Evolutionary conservation across 2,888 invertebrate genomes (phyloP).

Genomic region (Venustoraphidia nigricollis): DNA sequence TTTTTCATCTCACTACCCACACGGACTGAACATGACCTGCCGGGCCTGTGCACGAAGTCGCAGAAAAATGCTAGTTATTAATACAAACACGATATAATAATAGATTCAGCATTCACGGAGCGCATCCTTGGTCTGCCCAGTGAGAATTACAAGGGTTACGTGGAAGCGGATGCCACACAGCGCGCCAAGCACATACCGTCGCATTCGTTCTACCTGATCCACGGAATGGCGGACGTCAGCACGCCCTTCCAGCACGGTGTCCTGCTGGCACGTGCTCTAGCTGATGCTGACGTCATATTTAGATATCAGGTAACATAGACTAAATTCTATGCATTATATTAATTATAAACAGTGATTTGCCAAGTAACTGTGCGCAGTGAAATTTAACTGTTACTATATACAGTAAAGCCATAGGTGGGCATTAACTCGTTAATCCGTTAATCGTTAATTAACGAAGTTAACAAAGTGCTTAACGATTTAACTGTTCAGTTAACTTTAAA

Average conservation of each 20-base stretch:
- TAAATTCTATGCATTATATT: too few species aligned
- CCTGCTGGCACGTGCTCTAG: constrained; percentile 73
- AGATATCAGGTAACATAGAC: constrained; percentile 62
- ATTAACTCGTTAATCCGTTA: too few species aligned
- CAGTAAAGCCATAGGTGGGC: too few species aligned
- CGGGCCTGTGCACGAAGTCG: too few species aligned
- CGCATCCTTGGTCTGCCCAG: constrained; percentile 76
- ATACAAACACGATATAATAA: constrained; percentile 10
- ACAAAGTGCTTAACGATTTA: too few species aligned
- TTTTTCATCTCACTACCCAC: too few species aligned
- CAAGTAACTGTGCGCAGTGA: too few species aligned
- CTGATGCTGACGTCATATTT: constrained; percentile 77
- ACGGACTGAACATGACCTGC: too few species aligned
- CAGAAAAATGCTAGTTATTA: not conserved
- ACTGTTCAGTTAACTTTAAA: too few species aligned
- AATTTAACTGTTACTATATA: too few species aligned
- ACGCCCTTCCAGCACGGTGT: constrained; percentile 90
- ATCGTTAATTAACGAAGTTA: too few species aligned
- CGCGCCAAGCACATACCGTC: constrained; percentile 77
- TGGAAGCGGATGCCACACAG: constrained; percentile 81
- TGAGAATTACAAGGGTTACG: constrained; percentile 81
- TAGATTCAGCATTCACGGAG: constrained; percentile 94
- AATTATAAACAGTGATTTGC: too few species aligned
- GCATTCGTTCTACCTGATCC: constrained; percentile 76
- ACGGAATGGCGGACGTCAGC: constrained; percentile 84